Evolutionary conservation across 2,888 invertebrate genomes (phyloP).

Genomic region (Troides oblongomaculatus): DNA sequence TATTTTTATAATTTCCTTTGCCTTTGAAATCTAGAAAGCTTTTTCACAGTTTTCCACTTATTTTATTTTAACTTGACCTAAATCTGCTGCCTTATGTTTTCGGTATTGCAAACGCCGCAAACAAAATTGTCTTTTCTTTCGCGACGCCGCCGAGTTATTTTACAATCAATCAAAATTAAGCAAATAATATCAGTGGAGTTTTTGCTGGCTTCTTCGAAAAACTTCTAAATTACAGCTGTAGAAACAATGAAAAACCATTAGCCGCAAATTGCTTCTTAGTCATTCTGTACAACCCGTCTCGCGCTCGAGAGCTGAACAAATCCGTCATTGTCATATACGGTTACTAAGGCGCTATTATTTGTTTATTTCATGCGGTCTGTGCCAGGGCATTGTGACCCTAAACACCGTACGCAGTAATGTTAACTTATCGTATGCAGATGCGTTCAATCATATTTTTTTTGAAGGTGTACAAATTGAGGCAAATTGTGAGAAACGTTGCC

Average conservation of each 20-base stretch:
- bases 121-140: slow-evolving; percentile 7
- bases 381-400: slow-evolving; percentile 36
- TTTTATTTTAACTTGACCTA: not conserved
- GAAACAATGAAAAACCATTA: slow-evolving; percentile 33
- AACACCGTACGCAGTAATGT: slow-evolving; percentile 20
- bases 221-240: slow-evolving; percentile 21
- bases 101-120: not conserved
- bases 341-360: slow-evolving; percentile 35
- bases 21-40: not conserved
- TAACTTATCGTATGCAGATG: not conserved
- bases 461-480: slow-evolving; percentile 42
- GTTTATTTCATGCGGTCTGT: slow-evolving; percentile 33
- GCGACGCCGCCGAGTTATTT: slow-evolving; percentile 15
- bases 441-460: slow-evolving; percentile 27
- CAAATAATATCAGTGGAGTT: slow-evolving; percentile 16
- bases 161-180: slow-evolving; percentile 28
- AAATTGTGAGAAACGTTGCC: slow-evolving; percentile 67
- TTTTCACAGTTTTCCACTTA: not conserved
- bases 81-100: not conserved
- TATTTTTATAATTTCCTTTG: too few species aligned
- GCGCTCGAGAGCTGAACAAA: slow-evolving; percentile 47
- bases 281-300: slow-evolving; percentile 33
- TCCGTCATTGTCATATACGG: slow-evolving; percentile 62
- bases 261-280: slow-evolving; percentile 32
- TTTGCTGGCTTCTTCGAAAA: slow-evolving; percentile 14